Percentiles rank a stretch among this genome's conserved stretches.
Conservation (phyloP, 2,797 vertebrate genomes). For the Propithecus perrieri region DNA sequence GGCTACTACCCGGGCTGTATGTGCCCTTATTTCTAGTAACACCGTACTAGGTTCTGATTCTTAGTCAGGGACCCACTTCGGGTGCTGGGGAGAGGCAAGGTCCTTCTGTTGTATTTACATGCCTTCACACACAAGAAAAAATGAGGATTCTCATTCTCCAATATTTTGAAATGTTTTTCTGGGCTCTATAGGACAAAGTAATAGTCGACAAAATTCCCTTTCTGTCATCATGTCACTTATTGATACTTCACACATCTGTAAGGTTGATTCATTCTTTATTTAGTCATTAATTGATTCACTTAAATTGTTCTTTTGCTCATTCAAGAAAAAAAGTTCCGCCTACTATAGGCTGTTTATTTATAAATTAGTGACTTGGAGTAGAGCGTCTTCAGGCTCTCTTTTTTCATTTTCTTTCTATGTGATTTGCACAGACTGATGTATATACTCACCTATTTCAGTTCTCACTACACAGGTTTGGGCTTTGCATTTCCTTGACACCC, state of each 20-base stretch:
- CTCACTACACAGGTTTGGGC: not conserved
- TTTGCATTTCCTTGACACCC: not conserved
- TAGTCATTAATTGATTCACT: not conserved
- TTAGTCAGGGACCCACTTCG: not conserved
- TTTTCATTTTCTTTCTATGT: not conserved
- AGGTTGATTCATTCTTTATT: not conserved
- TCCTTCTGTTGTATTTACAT: not conserved
- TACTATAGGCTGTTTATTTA: not conserved
- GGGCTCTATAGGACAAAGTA: not conserved
- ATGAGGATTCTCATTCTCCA: not conserved
- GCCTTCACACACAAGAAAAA: not conserved
- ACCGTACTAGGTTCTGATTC: not conserved
- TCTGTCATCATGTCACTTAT: not conserved
- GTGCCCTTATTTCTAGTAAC: not conserved
- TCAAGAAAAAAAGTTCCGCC: not conserved
- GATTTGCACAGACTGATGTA: not conserved
- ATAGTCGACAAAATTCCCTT: not conserved
- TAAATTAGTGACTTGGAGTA: not conserved
- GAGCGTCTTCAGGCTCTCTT: not conserved
- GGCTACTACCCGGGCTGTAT: no score
- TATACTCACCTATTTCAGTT: not conserved
- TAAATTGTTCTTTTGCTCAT: not conserved
- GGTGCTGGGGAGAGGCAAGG: not conserved
- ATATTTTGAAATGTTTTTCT: not conserved
- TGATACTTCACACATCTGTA: not conserved